A percentile compares a stretch with the other conserved stretches of the same genome.
These are phyloP conservation scores for Agonopterix heracliana DNA, from an alignment of 2,888 invertebrate genomes.

Conservation along the genomic window DNA sequence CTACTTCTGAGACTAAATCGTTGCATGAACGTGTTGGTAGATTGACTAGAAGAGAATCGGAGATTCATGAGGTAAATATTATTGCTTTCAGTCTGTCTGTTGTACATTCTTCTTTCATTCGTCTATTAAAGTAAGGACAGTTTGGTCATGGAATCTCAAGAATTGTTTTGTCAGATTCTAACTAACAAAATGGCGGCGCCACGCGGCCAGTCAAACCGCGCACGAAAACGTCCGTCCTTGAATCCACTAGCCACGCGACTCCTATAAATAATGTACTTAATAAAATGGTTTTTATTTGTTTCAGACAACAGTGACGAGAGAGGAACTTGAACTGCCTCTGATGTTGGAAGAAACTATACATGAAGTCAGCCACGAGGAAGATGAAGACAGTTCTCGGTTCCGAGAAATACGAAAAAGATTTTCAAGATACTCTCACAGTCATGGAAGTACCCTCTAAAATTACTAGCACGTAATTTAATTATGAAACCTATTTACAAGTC, in stretches of 20 bases:
- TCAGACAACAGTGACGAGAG: constrained; percentile 43
- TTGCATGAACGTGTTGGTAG: constrained; percentile 70
- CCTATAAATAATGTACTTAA: background rate
- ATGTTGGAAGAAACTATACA: constrained; percentile 56
- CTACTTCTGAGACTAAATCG: constrained; percentile 77
- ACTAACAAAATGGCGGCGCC: too few relatives aligned
- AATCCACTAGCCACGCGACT: too few relatives aligned
- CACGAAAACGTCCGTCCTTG: too few relatives aligned
- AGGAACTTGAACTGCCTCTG: constrained; percentile 51
- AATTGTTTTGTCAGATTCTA: too few relatives aligned
- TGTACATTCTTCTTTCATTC: background rate
- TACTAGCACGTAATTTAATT: background rate
- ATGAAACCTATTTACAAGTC: too few relatives aligned
- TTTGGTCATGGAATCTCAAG: background rate
- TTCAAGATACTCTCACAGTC: constrained; percentile 39
- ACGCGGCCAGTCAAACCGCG: too few relatives aligned
- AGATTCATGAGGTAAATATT: constrained; percentile 45
- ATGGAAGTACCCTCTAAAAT: constrained; percentile 51
- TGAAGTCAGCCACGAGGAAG: constrained; percentile 62
- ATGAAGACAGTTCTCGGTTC: constrained; percentile 48
- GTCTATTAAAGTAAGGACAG: background rate
- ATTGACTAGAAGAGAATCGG: constrained; percentile 35
- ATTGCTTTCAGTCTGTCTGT: too few relatives aligned
- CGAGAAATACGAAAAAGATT: constrained; percentile 39
- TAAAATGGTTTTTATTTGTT: constrained; percentile 20